phyloP scores from a whole-genome alignment of 2,888 invertebrate genomes.

The Acanthoscelides obtectus region DNA sequence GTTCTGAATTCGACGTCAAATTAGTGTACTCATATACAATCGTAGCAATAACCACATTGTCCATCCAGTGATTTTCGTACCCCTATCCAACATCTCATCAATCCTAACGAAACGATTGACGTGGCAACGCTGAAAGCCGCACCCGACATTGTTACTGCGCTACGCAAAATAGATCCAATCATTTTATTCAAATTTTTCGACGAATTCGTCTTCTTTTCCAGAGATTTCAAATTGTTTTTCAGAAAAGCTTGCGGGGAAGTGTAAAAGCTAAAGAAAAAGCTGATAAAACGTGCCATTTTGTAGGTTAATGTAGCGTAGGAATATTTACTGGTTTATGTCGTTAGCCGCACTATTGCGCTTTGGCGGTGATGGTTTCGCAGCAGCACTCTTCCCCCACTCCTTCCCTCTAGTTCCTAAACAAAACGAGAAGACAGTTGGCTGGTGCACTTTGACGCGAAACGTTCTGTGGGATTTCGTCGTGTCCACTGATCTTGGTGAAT shows the following conservation, averaged over 20 bases:
- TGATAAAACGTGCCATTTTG: background rate
- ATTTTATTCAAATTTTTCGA: conserved; percentile 6
- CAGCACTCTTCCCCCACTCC: conserved; percentile 35
- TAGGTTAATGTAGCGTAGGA: conserved; percentile 40
- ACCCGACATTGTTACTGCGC: background rate
- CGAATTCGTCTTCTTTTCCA: background rate
- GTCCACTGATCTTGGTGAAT: conserved; percentile 34
- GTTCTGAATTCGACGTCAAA: too few species aligned
- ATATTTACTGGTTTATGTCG: conserved; percentile 48
- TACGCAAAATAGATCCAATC: background rate
- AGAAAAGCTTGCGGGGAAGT: background rate
- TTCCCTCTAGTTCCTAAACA: conserved; percentile 39
- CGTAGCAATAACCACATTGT: background rate
- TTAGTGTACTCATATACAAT: background rate
- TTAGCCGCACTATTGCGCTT: conserved; percentile 49
- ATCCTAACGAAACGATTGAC: background rate
- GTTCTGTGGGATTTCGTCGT: conserved; percentile 30
- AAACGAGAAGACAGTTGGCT: conserved; percentile 47
- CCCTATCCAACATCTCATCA: background rate
- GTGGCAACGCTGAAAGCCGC: background rate
- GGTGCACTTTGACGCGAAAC: conserved; percentile 40
- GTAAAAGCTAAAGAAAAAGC: background rate
- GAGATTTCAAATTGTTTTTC: background rate
- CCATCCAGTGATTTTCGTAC: background rate
- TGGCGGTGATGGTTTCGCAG: conserved; percentile 42